Evolutionary conservation across 2,797 vertebrate species (phyloP).

Genomic region (Corythornis leucogaster): DNA sequence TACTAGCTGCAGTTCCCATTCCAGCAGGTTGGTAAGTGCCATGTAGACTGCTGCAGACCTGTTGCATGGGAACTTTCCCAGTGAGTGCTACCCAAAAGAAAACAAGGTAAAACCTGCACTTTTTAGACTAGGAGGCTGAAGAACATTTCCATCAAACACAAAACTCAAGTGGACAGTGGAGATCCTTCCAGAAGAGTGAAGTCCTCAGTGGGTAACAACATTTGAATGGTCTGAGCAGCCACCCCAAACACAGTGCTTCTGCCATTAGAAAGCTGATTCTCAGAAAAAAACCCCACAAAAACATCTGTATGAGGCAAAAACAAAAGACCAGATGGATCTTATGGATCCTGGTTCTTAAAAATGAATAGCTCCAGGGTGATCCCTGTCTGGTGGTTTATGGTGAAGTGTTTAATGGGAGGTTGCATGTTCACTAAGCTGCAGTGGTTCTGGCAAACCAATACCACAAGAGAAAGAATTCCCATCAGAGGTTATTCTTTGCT

Average conservation of each 20-base stretch:
- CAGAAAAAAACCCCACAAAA: neutral
- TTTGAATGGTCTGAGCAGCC: neutral
- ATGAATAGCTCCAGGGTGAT: neutral
- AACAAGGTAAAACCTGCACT: neutral
- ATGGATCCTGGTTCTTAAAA: neutral
- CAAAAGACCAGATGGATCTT: neutral
- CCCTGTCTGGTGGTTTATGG: neutral
- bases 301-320: neutral
- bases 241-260: neutral
- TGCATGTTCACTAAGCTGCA: neutral
- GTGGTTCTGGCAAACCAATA: neutral
- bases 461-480: neutral
- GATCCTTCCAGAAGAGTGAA: neutral
- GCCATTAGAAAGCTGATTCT: neutral
- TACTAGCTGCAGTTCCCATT: neutral
- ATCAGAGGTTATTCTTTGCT: neutral
- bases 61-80: neutral
- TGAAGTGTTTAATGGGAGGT: neutral
- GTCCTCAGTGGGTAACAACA: neutral
- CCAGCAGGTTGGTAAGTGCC: neutral
- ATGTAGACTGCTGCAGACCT: fast-evolving
- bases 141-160: neutral
- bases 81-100: neutral
- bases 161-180: neutral
- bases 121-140: neutral